Base-by-base conservation (phyloP, 2,113 vertebrate species). In the Campylomormyrus numenius region DNA sequence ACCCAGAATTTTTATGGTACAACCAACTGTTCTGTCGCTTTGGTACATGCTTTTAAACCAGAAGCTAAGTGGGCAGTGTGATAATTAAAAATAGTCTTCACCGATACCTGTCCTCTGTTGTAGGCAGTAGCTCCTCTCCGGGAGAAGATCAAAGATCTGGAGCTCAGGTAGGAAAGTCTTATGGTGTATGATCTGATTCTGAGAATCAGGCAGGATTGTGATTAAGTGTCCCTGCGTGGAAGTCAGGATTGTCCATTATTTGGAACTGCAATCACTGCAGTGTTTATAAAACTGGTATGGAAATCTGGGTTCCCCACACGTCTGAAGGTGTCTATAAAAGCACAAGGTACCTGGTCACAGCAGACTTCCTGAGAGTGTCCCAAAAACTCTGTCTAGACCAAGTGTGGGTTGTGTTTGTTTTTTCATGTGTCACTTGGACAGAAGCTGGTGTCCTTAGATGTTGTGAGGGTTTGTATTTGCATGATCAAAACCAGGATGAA, bases 81-180 rank as follows among this genome's bases (percentile, higher is more conserved):
- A 39, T 77, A 35, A 35, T 39, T 77, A 31, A 77, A 24, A 42
- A 80, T 42, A 42, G 74, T 39, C 15, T 80, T 42, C 15, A 77
- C 11, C 42, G 15, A 17, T 17, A 35, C 74, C 10, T 85, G 21
- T 56, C 24, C 24, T 88, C 31, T 80, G 9, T 91, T 91, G 39
- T 31, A 93, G 93, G 92, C 91, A 88, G 92, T 97, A 92, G 96
- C 95, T 89, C 96, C 97, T 90, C 94, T 97, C 66, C 96, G 96
- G 92, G 97, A 97, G 90, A 97, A 97, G 93, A 97, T 97, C 92
- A 95, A 94, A 94, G 95, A 97, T 93, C 94, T 97, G 86, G 97
- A 97, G 92, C 97, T 96, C 94, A 97, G 97, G 97, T 97, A 96
- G 0, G 94, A 92, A 0, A 35, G 35, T 49, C 62, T 66, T 27